Evolutionary conservation across 2,888 invertebrate species (phyloP).

Genomic region (Eugnorisma glareosa): DNA sequence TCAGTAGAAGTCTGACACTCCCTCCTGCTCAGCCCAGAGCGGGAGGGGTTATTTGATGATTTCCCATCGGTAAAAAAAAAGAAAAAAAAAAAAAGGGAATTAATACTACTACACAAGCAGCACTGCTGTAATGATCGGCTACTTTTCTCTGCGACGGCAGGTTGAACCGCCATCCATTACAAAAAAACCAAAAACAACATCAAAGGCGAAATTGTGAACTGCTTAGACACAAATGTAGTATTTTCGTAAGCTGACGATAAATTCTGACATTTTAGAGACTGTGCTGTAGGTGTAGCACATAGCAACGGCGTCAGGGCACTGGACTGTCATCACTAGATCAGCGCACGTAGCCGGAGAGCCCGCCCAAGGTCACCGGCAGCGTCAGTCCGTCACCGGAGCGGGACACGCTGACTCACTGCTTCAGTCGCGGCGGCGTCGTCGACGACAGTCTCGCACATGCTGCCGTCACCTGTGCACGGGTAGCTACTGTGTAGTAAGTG

Average conservation of each 20-base stretch:
- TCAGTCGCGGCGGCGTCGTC: neutral
- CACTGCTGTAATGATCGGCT: too few species aligned
- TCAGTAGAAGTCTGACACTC: too few species aligned
- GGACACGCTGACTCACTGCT: conserved; percentile 31
- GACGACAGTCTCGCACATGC: conserved; percentile 9
- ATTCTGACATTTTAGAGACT: neutral
- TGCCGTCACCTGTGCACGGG: conserved; percentile 18
- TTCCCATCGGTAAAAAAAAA: too few species aligned
- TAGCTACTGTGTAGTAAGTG: neutral
- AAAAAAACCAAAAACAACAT: too few species aligned
- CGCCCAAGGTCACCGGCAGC: conserved; percentile 31
- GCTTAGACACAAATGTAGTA: neutral
- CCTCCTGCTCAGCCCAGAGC: too few species aligned
- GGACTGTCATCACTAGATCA: conserved; percentile 5
- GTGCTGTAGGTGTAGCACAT: neutral
- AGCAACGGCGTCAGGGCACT: neutral
- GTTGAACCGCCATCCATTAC: too few species aligned
- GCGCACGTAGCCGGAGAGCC: conserved; percentile 16
- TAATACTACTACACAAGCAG: too few species aligned
- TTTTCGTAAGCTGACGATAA: neutral
- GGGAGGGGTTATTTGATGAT: too few species aligned
- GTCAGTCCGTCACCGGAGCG: conserved; percentile 6
- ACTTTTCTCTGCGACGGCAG: too few species aligned
- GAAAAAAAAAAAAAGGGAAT: too few species aligned
- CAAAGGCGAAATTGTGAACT: neutral